Evolutionary conservation across 2,888 invertebrate genomes (phyloP).

Genomic region (Hirtodrosophila confusa): DNA sequence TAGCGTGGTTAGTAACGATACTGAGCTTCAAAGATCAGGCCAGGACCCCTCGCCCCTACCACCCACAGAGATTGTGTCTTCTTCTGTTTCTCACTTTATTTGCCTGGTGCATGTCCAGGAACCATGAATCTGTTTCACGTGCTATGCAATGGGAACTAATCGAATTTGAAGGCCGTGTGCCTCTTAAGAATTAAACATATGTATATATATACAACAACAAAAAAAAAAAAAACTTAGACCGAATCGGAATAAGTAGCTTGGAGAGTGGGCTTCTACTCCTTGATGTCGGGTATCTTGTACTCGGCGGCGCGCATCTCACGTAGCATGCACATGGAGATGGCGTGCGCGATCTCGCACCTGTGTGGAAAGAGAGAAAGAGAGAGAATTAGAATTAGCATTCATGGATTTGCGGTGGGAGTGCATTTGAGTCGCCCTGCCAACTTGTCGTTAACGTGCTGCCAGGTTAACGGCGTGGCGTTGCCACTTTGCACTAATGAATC

Average conservation of each 20-base stretch:
- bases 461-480: too few species aligned
- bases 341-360: slow-evolving; percentile 75
- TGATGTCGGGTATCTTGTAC: slow-evolving; percentile 65
- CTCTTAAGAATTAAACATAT: slow-evolving; percentile 12
- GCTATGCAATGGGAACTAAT: not conserved
- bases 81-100: slow-evolving; percentile 19
- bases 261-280: slow-evolving; percentile 41
- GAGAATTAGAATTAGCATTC: not conserved
- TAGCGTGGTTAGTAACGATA: too few species aligned
- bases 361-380: not conserved
- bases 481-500: too few species aligned
- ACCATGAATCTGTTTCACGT: slow-evolving; percentile 2
- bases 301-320: slow-evolving; percentile 52
- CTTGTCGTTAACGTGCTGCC: too few species aligned
- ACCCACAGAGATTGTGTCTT: too few species aligned
- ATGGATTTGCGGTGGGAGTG: too few species aligned
- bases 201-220: not conserved
- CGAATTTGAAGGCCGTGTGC: slow-evolving; percentile 1
- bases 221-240: too few species aligned
- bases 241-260: not conserved
- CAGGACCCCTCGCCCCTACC: too few species aligned
- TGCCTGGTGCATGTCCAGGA: slow-evolving; percentile 25
- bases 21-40: too few species aligned
- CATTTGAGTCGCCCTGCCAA: too few species aligned
- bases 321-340: slow-evolving; percentile 71